Conservation (phyloP, 1,140 invertebrate genomes). For the Ceratoteleas bidentatus region DNA sequence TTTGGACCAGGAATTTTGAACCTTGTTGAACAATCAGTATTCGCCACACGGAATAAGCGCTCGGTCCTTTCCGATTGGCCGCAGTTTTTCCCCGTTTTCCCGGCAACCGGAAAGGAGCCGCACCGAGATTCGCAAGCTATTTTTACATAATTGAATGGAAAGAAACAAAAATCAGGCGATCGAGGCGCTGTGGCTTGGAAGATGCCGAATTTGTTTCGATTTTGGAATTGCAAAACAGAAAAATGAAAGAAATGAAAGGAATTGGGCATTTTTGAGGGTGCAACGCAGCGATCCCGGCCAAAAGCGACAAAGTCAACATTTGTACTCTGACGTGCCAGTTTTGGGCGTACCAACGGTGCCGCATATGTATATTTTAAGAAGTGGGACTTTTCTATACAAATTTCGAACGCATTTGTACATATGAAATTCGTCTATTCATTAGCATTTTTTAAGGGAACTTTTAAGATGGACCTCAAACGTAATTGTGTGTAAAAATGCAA, state of each 20-base stretch:
- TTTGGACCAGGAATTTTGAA: not conserved
- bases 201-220: too few relatives aligned
- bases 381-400: constrained; percentile 29
- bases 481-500: too few relatives aligned
- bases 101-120: not conserved
- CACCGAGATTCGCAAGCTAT: not conserved
- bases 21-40: constrained; percentile 1
- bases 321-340: constrained; percentile 12
- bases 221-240: too few relatives aligned
- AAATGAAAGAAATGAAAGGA: too few relatives aligned
- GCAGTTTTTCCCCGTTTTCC: not conserved
- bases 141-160: constrained; percentile 3
- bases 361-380: constrained; percentile 38
- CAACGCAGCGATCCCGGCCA: not conserved
- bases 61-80: not conserved
- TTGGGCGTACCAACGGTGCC: constrained; percentile 11
- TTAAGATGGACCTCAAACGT: constrained; percentile 6
- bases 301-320: constrained; percentile 23
- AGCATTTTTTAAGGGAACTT: constrained; percentile 33
- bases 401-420: constrained; percentile 29
- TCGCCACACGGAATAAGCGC: not conserved
- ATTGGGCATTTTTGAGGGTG: too few relatives aligned
- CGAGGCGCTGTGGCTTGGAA: too few relatives aligned
- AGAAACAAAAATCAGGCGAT: not conserved
- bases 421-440: constrained; percentile 17